Evolutionary conservation across 2,113 vertebrate genomes (phyloP).

Genomic region (Saimiri boliviensis): DNA sequence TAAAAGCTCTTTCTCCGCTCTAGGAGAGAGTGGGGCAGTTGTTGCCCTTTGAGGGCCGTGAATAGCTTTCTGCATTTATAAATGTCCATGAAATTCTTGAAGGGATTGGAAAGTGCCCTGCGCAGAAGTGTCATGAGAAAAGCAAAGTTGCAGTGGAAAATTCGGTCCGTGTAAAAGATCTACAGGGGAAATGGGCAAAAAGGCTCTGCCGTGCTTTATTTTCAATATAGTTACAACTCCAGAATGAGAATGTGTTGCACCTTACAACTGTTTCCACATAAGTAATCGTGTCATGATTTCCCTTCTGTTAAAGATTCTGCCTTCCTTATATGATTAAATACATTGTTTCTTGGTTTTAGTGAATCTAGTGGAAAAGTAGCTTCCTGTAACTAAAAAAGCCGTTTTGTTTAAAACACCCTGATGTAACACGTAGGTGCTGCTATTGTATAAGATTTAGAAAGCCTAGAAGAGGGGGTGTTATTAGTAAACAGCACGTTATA

Average conservation of each 20-base stretch:
- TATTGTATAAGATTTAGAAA: not conserved
- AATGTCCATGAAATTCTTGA: conserved; percentile 48
- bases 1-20: not conserved
- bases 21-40: not conserved
- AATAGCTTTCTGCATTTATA: conserved; percentile 42
- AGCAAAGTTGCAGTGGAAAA: not conserved
- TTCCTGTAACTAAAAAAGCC: not conserved
- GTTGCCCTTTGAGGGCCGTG: conserved; percentile 42
- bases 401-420: not conserved
- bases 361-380: not conserved
- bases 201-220: not conserved
- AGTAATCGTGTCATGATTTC: rapidly evolving
- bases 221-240: not conserved
- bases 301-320: not conserved
- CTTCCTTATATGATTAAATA: not conserved
- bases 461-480: rapidly evolving
- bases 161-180: not conserved
- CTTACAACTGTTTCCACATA: not conserved
- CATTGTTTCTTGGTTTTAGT: not conserved
- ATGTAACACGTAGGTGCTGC: not conserved
- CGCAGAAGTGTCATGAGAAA: conserved; percentile 57
- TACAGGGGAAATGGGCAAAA: not conserved
- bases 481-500: rapidly evolving
- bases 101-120: not conserved
- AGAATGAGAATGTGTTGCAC: rapidly evolving